These are phyloP conservation scores for Lateolabrax maculatus DNA, from an alignment of 2,797 vertebrate genomes.

Conservation along the genomic window DNA sequence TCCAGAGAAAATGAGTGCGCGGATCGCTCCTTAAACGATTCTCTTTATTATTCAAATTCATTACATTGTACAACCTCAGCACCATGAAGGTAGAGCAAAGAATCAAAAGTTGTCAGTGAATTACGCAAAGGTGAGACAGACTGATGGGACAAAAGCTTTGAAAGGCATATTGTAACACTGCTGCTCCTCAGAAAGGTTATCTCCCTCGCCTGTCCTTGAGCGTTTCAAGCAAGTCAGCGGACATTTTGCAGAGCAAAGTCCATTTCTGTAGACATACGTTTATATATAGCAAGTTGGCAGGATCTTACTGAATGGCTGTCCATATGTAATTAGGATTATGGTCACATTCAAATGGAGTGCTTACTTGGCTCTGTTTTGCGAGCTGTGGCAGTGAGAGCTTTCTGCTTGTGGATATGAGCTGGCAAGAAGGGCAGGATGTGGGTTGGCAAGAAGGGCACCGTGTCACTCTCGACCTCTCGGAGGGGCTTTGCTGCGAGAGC, in stretches of 20 bases:
- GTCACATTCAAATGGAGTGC: slow-evolving; percentile 76
- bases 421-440: slow-evolving; percentile 66
- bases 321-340: slow-evolving; percentile 73
- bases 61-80: slow-evolving; percentile 72
- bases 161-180: slow-evolving; percentile 68
- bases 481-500: slow-evolving; percentile 67
- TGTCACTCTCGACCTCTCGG: slow-evolving; percentile 70
- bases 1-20: slow-evolving; percentile 63
- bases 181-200: slow-evolving; percentile 75
- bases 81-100: slow-evolving; percentile 64
- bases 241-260: slow-evolving; percentile 63
- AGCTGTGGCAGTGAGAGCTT: slow-evolving; percentile 61
- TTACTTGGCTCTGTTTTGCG: slow-evolving; percentile 60
- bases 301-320: slow-evolving; percentile 47
- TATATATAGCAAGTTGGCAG: slow-evolving; percentile 24
- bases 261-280: slow-evolving; percentile 45
- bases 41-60: slow-evolving; percentile 82
- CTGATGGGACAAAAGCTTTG: slow-evolving; percentile 76
- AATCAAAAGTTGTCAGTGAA: slow-evolving; percentile 74
- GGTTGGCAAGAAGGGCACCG: slow-evolving; percentile 70
- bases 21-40: slow-evolving; percentile 71
- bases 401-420: slow-evolving; percentile 66
- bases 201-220: slow-evolving; percentile 74
- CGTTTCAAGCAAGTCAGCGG: slow-evolving; percentile 69
- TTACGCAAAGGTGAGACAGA: slow-evolving; percentile 76